These are phyloP conservation scores for Philereme vetulata DNA, from an alignment of 2,888 invertebrate genomes.

Conservation along the genomic window DNA sequence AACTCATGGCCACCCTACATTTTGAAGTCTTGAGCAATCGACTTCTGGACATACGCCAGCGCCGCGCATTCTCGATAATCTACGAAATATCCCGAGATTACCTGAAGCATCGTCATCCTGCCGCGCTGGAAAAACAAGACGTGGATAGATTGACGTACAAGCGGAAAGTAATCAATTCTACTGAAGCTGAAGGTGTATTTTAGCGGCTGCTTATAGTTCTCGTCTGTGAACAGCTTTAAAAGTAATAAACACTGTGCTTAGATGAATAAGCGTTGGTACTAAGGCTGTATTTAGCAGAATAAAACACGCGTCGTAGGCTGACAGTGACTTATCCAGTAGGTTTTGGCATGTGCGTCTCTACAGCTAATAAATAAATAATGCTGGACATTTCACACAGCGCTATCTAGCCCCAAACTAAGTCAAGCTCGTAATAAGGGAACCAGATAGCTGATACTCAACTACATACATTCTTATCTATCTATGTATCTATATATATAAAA, in stretches of 20 bases:
- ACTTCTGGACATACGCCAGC: slow-evolving; percentile 13
- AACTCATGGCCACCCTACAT: slow-evolving; percentile 3
- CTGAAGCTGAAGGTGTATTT: slow-evolving; percentile 14
- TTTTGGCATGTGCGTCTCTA: no score
- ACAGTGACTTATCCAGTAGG: no score
- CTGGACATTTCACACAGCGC: no score
- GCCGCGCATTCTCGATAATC: background rate
- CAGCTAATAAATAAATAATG: no score
- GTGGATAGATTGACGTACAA: slow-evolving; percentile 24
- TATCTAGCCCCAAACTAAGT: no score
- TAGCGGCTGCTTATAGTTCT: slow-evolving; percentile 4
- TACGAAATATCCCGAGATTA: slow-evolving; percentile 14
- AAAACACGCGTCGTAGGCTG: no score
- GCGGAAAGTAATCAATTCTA: slow-evolving; percentile 27
- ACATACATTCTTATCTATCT: no score
- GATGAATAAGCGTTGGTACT: no score
- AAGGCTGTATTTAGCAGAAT: no score
- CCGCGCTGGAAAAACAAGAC: slow-evolving; percentile 23
- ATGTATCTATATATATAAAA: no score
- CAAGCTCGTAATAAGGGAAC: no score
- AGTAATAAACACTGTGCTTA: background rate
- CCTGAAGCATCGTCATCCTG: slow-evolving; percentile 7
- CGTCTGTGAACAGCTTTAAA: background rate
- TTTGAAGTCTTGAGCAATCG: slow-evolving; percentile 1
- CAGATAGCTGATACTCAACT: no score